A percentile compares a stretch with the other conserved stretches of the same genome.
Conservation (phyloP, 2,888 invertebrate genomes). For the Apamea anceps region DNA sequence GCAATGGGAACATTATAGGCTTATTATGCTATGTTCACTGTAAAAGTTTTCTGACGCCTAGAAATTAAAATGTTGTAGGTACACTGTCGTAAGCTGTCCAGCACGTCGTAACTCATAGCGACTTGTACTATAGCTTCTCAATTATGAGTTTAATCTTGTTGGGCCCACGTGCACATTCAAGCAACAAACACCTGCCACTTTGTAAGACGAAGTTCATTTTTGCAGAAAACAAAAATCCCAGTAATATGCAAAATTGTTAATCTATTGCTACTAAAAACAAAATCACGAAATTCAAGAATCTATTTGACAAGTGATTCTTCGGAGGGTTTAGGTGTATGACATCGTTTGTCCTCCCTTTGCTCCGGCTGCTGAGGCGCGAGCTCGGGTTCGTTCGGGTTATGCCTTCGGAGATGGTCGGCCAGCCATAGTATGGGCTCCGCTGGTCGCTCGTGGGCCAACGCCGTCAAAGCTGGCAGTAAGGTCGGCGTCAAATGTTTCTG, state of each 20-base stretch:
- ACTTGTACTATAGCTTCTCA: neutral
- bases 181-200: neutral
- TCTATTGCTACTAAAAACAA: neutral
- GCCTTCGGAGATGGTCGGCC: conserved; percentile 93
- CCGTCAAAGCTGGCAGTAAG: conserved; percentile 91
- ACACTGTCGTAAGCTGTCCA: neutral
- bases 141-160: neutral
- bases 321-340: conserved; percentile 81
- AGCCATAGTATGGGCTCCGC: conserved; percentile 94
- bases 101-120: neutral
- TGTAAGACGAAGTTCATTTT: neutral
- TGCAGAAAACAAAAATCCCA: neutral
- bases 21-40: neutral
- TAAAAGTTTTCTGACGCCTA: neutral
- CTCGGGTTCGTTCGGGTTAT: conserved; percentile 94
- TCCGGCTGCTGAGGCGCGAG: conserved; percentile 74
- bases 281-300: neutral
- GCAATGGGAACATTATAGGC: neutral
- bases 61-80: neutral
- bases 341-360: conserved; percentile 75
- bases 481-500: conserved; percentile 92
- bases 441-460: conserved; percentile 93
- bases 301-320: conserved; percentile 72
- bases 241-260: neutral
- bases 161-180: neutral